phyloP scores from a whole-genome alignment of 2,888 invertebrate genomes.

The Tipula unca region DNA sequence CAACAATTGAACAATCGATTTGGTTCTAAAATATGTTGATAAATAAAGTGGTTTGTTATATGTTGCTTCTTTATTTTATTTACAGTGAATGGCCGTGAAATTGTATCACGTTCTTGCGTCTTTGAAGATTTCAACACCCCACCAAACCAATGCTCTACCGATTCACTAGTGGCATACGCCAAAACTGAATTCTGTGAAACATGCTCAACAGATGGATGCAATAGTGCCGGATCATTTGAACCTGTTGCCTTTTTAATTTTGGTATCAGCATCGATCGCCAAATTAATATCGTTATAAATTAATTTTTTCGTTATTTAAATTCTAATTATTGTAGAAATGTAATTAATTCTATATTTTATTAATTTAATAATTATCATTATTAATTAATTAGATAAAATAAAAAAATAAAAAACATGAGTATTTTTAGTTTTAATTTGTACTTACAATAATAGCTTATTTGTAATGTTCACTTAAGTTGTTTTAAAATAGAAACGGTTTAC shows the following conservation, averaged over 20 bases:
- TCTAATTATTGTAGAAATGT: neutral
- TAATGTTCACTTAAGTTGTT: neutral
- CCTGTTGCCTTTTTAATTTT: constrained; percentile 32
- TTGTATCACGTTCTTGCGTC: constrained; percentile 40
- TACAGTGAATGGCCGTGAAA: constrained; percentile 40
- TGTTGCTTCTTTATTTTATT: constrained; percentile 20
- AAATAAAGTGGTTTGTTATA: neutral
- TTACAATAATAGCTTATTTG: neutral
- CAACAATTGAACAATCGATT: neutral
- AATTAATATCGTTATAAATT: constrained; percentile 23
- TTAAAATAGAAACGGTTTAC: neutral
- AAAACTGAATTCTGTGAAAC: constrained; percentile 40
- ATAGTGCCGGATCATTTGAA: constrained; percentile 31
- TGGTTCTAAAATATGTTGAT: too few relatives aligned
- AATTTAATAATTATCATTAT: neutral
- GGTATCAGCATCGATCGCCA: constrained; percentile 23
- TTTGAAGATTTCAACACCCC: constrained; percentile 39
- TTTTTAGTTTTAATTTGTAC: constrained; percentile 8
- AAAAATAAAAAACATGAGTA: neutral
- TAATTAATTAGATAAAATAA: neutral
- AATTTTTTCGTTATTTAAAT: neutral
- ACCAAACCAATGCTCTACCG: constrained; percentile 37
- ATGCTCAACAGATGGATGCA: constrained; percentile 40
- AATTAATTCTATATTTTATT: neutral
- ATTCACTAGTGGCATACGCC: constrained; percentile 39